These are phyloP conservation scores for Formica exsecta DNA, from an alignment of 1,140 invertebrate species.

Conservation along the genomic window DNA sequence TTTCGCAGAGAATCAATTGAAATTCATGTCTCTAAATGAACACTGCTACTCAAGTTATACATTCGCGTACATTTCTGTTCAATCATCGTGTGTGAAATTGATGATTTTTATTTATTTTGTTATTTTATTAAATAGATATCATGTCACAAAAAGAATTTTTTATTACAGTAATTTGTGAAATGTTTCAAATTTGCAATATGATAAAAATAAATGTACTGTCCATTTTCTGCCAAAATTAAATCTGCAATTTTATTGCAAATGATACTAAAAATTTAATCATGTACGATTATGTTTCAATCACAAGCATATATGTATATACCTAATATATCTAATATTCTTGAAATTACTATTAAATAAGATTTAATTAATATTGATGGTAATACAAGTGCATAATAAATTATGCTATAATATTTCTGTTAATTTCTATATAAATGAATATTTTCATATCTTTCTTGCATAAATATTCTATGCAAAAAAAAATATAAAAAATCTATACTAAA, in stretches of 20 bases:
- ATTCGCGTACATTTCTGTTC: background rate
- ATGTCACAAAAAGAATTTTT: background rate
- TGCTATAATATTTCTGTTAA: background rate
- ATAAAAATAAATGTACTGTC: background rate
- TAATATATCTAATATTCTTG: background rate
- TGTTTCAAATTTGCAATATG: background rate
- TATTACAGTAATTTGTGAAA: background rate
- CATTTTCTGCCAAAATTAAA: background rate
- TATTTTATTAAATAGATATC: background rate
- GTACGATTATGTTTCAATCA: background rate
- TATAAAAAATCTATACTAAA: too few relatives aligned
- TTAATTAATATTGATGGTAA: background rate
- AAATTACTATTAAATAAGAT: background rate
- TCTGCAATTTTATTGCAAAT: background rate
- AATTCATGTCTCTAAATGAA: slow-evolving; percentile 56
- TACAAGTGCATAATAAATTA: background rate
- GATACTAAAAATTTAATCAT: background rate
- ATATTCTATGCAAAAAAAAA: too few relatives aligned
- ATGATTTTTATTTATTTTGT: background rate
- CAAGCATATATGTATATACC: background rate
- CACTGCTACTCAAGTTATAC: slow-evolving; percentile 20
- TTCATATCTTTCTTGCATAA: too few relatives aligned
- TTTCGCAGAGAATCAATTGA: slow-evolving; percentile 44
- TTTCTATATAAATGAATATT: background rate
- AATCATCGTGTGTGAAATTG: background rate